A percentile compares a stretch with the other conserved stretches of the same genome.
Conservation (phyloP, 2,113 vertebrate species). For the Ciconia maguari region DNA sequence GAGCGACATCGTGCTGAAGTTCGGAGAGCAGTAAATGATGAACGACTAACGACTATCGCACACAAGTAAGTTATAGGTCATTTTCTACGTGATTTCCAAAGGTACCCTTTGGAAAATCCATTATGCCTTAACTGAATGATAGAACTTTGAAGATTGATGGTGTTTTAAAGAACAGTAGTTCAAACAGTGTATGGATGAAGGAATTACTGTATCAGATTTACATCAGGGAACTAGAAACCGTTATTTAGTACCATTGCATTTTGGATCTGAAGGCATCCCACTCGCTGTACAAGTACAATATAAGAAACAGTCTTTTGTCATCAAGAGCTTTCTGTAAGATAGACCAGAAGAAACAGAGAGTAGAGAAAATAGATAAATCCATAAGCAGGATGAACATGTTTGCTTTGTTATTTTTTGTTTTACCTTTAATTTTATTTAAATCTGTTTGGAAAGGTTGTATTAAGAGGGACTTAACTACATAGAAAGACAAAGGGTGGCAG, state of each 20-base stretch:
- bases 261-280: neutral
- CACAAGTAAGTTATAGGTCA: slow-evolving; percentile 87
- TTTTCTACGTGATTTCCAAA: slow-evolving; percentile 24
- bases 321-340: neutral
- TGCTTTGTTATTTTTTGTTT: neutral
- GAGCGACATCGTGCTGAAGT: slow-evolving; percentile 97
- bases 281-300: neutral
- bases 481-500: neutral
- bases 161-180: neutral
- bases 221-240: neutral
- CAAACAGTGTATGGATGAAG: neutral
- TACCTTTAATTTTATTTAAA: neutral
- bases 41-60: slow-evolving; percentile 94
- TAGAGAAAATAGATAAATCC: neutral
- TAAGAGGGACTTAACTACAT: neutral
- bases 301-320: neutral
- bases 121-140: neutral
- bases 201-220: neutral
- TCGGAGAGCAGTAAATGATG: slow-evolving; percentile 96
- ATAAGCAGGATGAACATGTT: neutral
- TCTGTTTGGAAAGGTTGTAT: neutral
- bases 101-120: slow-evolving; percentile 21
- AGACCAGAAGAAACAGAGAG: neutral
- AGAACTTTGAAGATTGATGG: neutral
- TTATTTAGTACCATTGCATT: neutral